Evolutionary conservation across 2,797 vertebrate species (phyloP), one percentile per base, ranked within the genome.

Genomic region (Poeciliopsis infans): DNA sequence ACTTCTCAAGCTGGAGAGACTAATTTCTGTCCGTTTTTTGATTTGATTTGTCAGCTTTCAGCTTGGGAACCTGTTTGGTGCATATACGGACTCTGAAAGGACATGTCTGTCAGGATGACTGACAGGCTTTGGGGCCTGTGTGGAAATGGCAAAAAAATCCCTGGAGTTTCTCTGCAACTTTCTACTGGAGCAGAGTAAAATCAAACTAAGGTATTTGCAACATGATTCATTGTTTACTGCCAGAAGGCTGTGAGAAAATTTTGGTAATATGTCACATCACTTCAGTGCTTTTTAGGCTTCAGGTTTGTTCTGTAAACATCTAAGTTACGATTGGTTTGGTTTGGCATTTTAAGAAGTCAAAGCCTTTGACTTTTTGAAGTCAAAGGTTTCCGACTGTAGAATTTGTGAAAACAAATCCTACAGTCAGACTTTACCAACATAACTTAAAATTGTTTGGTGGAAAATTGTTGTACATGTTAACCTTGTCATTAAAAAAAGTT

Each of bases 31-130:
- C 82, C 80, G 80, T 85, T 90, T 92, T 93, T 93, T 91, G 68
- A 70, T 93, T 94, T 93, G 87, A 89, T 91, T 93, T 92, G 91
- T 92, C 87, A 91, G 88, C 87, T 89, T 94, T 92, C 90, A 95
- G 93, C 93, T 91, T 84, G 89, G 91, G 91, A 93, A 90, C 88
- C 81, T 88, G 85, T 93, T 93, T 94, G 88, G 86, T 83, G 15
- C 70, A 82, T 89, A 92, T 93, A 85, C 49, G 79, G 85, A 83
- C 84, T 83, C 83, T 89, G 90, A 94, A 94, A 95, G 89, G 90
- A 91, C 83, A 76, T 87, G 94, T 91, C 94, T 87, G 85, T 95
- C 94, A 95, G 81, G 88, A 84, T 94, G 92, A 95, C 74, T 93
- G 94, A 94, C 95, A 94, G 92, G 84, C 89, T 89, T 94, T 91